Base-by-base conservation (phyloP, 2,113 vertebrate genomes). In the Apaloderma vittatum region DNA sequence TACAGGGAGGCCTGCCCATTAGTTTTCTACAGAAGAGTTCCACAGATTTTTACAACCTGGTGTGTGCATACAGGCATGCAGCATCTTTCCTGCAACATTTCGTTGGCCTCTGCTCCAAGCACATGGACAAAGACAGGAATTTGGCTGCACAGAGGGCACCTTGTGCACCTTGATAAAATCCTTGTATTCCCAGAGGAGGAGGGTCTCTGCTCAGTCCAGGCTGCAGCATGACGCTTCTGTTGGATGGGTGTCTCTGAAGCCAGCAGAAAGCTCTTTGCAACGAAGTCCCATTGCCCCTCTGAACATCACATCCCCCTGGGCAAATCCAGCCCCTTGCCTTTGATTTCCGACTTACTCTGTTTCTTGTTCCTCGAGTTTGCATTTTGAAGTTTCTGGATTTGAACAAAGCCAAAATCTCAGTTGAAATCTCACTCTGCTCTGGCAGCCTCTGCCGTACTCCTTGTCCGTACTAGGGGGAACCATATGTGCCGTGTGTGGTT, bases 31-130 rank as follows among this genome's bases (percentile, higher is more conserved):
- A 92, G 95, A 96, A 87, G 67, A 67, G 61, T 82, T 70, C 79
- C 40, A 55, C 61, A 17, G 96, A 92, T 74, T 94, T 96, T 96
- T 85, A 92, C 90, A 94, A 77, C 86, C 86, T 49, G 93, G 75
- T 89, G 72, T 52, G 90, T 23, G 54, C 83, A 40, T 20, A 48
- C 30, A 76, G 74, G 77, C 80, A 3, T 57, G 93, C 82, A 65
- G 86, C 76, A 15, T 34, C 96, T 75, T 49, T 57, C 79, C 52
- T 43, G 34, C 9, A 19, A 18, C 0, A 3, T 67, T 37, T 72
- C 65, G 52, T 61, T 62, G 81, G 76, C 54, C 88, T 67, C 16
- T 9, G 46, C 51, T 71, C 73, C 70, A 52, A 62, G 52, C 15
- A 36, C 61, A 3, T 3, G 37, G 68, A 58, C 57, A 59, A 12